Conservation (phyloP, 2,888 invertebrate genomes). For the Dinocampus coccinellae region DNA sequence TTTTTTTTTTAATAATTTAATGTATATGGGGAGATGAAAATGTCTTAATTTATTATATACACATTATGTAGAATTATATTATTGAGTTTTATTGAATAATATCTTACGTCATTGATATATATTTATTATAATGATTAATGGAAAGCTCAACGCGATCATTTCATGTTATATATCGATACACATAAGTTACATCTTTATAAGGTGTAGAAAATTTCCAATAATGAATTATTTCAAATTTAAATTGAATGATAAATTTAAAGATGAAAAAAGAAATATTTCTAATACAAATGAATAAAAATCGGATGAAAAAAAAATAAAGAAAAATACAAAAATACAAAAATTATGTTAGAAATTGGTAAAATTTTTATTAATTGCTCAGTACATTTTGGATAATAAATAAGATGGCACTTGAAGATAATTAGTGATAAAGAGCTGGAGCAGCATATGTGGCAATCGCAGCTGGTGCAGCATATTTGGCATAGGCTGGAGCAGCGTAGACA, state of each 20-base stretch:
- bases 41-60: neutral
- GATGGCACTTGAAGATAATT: conserved; percentile 56
- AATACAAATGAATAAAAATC: neutral
- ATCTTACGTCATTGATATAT: neutral
- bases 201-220: neutral
- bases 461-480: conserved; percentile 18
- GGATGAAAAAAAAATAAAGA: neutral
- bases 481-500: conserved; percentile 42
- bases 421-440: conserved; percentile 38
- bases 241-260: neutral
- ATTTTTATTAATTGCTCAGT: conserved; percentile 26
- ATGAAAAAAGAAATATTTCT: neutral
- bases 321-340: neutral
- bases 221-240: neutral
- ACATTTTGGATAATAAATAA: conserved; percentile 40
- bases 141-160: neutral
- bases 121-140: neutral
- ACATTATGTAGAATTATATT: neutral
- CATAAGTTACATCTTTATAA: neutral
- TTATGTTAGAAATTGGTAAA: neutral
- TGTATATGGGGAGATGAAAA: neutral
- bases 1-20: neutral
- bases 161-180: neutral
- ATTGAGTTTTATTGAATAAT: neutral
- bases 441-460: conserved; percentile 36